phyloP scores from a whole-genome alignment of 2,797 vertebrate genomes.

The Trachurus trachurus region DNA sequence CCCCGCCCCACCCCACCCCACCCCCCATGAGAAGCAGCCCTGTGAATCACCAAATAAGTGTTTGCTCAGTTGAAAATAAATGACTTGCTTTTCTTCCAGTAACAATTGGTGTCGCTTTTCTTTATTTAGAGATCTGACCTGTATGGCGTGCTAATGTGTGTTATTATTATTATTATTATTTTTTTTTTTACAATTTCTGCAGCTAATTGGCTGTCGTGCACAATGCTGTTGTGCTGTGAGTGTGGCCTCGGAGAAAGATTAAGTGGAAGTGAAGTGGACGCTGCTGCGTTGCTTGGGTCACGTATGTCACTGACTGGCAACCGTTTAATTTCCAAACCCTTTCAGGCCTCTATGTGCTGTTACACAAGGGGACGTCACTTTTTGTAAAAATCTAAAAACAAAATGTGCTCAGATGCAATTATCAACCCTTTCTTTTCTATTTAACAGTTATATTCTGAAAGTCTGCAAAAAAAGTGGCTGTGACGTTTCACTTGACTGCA shows the following conservation, averaged over 20 bases:
- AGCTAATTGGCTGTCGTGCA: conserved; percentile 16
- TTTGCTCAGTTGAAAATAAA: conserved; percentile 24
- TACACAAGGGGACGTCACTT: background rate
- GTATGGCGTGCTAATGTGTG: conserved; percentile 14
- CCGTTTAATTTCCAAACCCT: background rate
- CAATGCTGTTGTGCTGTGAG: background rate
- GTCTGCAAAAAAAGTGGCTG: background rate
- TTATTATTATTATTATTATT: background rate
- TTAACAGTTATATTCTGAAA: background rate
- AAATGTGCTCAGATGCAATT: background rate
- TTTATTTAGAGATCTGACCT: background rate
- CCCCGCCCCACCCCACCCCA: no score
- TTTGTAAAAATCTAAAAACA: no score
- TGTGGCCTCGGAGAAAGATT: conserved; percentile 5
- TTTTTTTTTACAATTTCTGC: conserved; percentile 3
- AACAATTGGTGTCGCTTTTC: conserved; percentile 2
- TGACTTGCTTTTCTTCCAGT: no score
- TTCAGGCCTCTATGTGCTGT: background rate
- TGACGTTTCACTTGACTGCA: background rate
- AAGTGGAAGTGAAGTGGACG: background rate
- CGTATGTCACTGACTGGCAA: conserved; percentile 23
- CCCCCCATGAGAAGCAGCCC: conserved; percentile 2
- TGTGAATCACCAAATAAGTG: conserved; percentile 45
- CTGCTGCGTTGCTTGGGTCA: conserved; percentile 19
- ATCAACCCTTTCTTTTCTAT: background rate